Percentiles rank a stretch among this genome's conserved stretches.
Evolutionary conservation across 2,888 invertebrate genomes (phyloP).

Genomic region (Agrenia bidenticulata): DNA sequence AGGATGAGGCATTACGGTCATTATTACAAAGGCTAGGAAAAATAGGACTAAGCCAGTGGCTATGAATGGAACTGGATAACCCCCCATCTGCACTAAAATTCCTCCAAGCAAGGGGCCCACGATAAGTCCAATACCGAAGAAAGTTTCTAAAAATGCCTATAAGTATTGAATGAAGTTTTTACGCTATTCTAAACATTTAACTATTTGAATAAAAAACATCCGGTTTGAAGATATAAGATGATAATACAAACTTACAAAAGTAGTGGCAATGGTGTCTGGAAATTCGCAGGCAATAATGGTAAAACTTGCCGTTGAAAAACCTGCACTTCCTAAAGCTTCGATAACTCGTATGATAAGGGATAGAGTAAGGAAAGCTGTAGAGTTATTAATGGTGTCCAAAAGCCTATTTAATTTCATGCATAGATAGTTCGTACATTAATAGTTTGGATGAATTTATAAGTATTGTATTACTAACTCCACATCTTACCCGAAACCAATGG

Average conservation of each 20-base stretch:
- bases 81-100: constrained; percentile 64
- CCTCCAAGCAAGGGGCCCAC: constrained; percentile 36
- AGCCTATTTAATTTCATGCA: constrained; percentile 21
- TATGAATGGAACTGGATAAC: constrained; percentile 77
- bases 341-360: constrained; percentile 77
- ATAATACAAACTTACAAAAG: constrained; percentile 33
- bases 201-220: too few relatives aligned
- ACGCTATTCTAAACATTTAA: not conserved
- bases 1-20: constrained; percentile 66
- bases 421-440: too few relatives aligned
- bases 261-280: constrained; percentile 75
- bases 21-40: constrained; percentile 72
- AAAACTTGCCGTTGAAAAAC: constrained; percentile 81
- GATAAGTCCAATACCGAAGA: constrained; percentile 59
- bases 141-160: constrained; percentile 56
- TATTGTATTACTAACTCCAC: too few relatives aligned
- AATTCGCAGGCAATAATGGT: constrained; percentile 86
- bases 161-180: not conserved
- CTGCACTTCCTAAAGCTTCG: constrained; percentile 80
- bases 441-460: too few relatives aligned
- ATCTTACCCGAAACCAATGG: constrained; percentile 74
- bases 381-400: constrained; percentile 27
- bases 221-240: not conserved
- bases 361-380: constrained; percentile 69
- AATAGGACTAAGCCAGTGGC: constrained; percentile 75